A percentile compares a stretch with the other conserved stretches of the same genome.
These are phyloP conservation scores for Cryptoblepharus egeriae DNA, from an alignment of 2,797 vertebrate species.

Conservation along the genomic window DNA sequence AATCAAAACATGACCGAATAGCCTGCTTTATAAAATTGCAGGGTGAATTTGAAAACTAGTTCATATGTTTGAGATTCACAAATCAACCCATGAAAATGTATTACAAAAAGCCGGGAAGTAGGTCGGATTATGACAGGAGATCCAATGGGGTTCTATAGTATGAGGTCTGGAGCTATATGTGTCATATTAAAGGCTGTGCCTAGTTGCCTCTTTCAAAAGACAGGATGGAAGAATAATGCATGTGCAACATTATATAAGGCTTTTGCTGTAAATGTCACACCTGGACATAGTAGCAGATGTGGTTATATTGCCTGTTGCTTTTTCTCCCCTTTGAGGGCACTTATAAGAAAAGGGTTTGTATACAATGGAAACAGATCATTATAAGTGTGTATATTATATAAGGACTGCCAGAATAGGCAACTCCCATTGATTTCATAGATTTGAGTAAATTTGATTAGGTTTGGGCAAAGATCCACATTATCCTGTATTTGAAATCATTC, in stretches of 20 bases:
- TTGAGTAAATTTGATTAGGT: not conserved
- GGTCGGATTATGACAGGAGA: not conserved
- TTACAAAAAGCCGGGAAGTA: not conserved
- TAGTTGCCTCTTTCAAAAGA: not conserved
- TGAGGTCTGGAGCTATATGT: not conserved
- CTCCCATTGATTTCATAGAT: not conserved
- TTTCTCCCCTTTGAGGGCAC: not conserved
- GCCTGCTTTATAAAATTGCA: not conserved
- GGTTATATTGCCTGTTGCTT: not conserved
- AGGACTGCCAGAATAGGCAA: not conserved
- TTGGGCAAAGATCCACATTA: not conserved
- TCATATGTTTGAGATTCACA: not conserved
- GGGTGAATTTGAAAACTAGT: not conserved
- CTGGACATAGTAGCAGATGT: not conserved
- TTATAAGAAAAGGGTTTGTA: not conserved
- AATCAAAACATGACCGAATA: not conserved
- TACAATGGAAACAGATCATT: not conserved
- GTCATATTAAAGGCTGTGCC: not conserved
- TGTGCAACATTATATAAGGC: not conserved
- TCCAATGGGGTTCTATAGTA: not conserved
- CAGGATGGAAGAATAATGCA: not conserved
- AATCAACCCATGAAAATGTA: rapidly evolving
- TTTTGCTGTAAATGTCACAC: not conserved
- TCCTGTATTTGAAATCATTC: not conserved
- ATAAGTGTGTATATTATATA: not conserved